Conservation (phyloP, 2,113 vertebrate species). For the Chionodraco myersi region DNA sequence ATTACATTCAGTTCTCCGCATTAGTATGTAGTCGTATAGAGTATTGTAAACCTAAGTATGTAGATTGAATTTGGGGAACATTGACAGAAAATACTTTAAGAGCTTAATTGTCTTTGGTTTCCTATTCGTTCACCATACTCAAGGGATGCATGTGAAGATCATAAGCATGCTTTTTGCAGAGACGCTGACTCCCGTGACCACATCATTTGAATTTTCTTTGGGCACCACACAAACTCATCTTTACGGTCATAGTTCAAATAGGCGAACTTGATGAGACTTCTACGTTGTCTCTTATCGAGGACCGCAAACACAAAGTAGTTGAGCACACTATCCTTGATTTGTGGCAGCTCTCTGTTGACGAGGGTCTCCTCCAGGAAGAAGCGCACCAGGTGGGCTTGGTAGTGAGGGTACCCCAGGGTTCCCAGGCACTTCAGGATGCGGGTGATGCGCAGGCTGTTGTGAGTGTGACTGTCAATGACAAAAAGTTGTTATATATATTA, state of each 20-base stretch:
- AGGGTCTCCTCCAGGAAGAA: conserved; percentile 94
- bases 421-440: conserved; percentile 95
- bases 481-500: neutral
- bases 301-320: conserved; percentile 94
- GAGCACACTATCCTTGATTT: conserved; percentile 87
- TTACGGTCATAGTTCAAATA: conserved; percentile 81
- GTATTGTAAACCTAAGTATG: neutral
- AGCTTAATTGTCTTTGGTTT: neutral
- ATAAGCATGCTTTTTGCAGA: neutral
- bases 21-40: neutral
- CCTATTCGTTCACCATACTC: neutral
- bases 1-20: no score
- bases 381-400: conserved; percentile 88
- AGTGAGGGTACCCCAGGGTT: conserved; percentile 87
- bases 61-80: neutral
- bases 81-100: neutral
- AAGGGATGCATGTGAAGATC: neutral
- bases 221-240: conserved; percentile 89
- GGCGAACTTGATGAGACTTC: conserved; percentile 85
- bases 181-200: conserved; percentile 7
- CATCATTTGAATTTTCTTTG: conserved; percentile 75
- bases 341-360: conserved; percentile 66
- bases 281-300: conserved; percentile 81
- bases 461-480: conserved; percentile 79
- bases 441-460: conserved; percentile 94